Evolutionary conservation across 2,797 vertebrate species (phyloP).

Genomic region (Halcyon badia): DNA sequence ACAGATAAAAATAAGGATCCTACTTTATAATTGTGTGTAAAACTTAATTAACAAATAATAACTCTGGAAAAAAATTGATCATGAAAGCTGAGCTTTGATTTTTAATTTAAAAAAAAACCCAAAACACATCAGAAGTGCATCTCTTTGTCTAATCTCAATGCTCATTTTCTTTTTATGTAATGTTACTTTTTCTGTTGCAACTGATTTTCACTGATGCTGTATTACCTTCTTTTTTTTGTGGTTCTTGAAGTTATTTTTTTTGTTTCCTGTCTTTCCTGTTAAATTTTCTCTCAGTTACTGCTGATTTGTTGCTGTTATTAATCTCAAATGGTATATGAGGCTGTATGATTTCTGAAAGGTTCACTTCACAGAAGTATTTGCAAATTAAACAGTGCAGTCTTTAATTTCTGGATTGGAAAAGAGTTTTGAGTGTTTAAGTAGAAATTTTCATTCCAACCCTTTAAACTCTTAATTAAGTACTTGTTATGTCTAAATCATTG

Average conservation of each 20-base stretch:
- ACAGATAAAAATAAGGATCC: background rate
- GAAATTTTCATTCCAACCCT: background rate
- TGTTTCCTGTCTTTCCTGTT: background rate
- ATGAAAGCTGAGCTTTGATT: background rate
- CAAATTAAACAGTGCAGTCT: background rate
- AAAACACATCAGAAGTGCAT: background rate
- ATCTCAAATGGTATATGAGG: background rate
- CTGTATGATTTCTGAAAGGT: background rate
- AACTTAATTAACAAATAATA: too few relatives aligned
- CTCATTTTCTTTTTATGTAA: background rate
- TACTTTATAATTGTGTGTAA: background rate
- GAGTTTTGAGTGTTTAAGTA: background rate
- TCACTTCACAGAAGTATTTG: background rate
- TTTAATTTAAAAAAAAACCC: background rate
- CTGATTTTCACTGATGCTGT: background rate
- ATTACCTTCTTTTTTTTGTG: background rate
- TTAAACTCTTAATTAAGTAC: background rate
- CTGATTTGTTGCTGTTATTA: background rate
- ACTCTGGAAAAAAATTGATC: background rate
- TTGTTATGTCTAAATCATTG: background rate
- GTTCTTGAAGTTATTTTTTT: background rate
- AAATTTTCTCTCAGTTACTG: background rate
- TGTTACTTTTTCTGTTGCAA: background rate
- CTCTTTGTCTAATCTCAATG: background rate
- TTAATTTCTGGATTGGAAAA: background rate